Conservation (phyloP, 2,113 vertebrate genomes). For the Neomonachus schauinslandi region DNA sequence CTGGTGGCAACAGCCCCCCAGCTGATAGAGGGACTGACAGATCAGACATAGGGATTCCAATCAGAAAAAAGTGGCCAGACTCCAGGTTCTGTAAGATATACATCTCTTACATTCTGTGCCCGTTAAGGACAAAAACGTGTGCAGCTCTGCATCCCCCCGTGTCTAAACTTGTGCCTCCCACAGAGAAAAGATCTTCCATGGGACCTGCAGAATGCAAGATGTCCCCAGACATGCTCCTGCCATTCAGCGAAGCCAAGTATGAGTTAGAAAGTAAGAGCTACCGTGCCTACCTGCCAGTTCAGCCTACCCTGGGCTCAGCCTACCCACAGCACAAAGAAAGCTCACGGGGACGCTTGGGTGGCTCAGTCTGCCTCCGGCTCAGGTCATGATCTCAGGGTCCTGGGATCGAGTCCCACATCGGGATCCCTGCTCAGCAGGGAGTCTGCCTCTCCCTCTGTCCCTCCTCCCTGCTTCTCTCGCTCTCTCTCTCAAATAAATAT, state of each 20-base stretch:
- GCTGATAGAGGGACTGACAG: not conserved
- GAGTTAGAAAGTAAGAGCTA: not conserved
- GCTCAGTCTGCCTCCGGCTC: no score
- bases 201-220: not conserved
- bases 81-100: not conserved
- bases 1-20: not conserved
- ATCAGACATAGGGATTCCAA: not conserved
- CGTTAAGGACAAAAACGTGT: not conserved
- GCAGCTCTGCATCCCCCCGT: not conserved
- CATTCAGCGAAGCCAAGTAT: not conserved
- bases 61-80: not conserved
- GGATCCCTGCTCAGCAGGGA: no score
- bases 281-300: no score
- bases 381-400: no score
- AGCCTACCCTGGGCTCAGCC: not conserved
- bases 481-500: no score
- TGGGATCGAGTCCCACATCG: no score
- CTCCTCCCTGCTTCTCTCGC: no score
- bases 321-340: not conserved
- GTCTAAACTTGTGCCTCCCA: not conserved
- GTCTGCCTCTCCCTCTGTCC: no score
- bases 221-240: not conserved
- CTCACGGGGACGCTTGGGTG: no score
- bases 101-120: not conserved
- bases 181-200: not conserved